These are phyloP conservation scores for Axis porcinus DNA, from an alignment of 2,113 vertebrate genomes.

Conservation along the genomic window DNA sequence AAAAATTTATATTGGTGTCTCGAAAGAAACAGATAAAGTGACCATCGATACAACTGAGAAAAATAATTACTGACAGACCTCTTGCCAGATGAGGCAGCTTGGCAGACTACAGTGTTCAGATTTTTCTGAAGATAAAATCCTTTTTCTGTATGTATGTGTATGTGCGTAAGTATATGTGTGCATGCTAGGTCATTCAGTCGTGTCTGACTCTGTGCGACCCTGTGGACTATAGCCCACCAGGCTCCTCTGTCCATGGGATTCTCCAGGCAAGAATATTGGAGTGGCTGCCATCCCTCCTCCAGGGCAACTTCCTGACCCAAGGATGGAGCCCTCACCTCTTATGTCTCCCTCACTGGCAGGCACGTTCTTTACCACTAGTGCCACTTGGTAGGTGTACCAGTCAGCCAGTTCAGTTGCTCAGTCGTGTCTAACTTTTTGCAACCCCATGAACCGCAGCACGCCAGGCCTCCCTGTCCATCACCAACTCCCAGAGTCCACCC, in stretches of 20 bases:
- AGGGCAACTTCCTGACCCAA: not conserved
- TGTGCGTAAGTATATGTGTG: not conserved
- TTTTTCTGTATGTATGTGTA: not conserved
- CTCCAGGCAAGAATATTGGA: not conserved
- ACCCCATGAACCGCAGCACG: too few relatives aligned
- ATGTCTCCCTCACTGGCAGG: accelerated
- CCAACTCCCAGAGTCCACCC: too few relatives aligned
- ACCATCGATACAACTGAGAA: not conserved
- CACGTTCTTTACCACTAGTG: not conserved
- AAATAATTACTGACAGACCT: not conserved
- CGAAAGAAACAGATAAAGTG: not conserved
- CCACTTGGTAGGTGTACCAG: not conserved
- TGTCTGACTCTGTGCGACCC: not conserved
- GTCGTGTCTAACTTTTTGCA: too few relatives aligned
- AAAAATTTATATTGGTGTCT: not conserved
- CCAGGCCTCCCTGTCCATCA: too few relatives aligned
- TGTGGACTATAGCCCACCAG: not conserved
- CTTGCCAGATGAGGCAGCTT: not conserved
- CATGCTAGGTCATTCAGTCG: not conserved
- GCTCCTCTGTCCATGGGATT: not conserved
- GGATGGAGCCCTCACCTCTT: not conserved
- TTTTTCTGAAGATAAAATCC: not conserved
- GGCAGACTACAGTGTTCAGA: not conserved
- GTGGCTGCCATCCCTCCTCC: not conserved
- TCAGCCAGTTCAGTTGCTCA: too few relatives aligned